Conservation (phyloP, 2,797 vertebrate genomes). For the Poeciliopsis gracilis region DNA sequence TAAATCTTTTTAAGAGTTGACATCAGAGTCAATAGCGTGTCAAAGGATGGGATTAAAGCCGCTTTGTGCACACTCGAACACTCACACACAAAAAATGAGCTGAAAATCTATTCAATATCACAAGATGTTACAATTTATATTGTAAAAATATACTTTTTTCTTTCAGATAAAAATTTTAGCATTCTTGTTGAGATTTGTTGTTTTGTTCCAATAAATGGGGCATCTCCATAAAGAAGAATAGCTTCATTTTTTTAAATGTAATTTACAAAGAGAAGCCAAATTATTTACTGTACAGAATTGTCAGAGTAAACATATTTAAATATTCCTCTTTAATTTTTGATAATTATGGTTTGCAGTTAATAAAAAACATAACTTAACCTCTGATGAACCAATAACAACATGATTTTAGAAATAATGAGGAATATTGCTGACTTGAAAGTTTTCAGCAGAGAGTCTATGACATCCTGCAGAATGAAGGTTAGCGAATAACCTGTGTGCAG, state of each 20-base stretch:
- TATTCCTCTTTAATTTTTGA: not conserved
- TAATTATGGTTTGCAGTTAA: not conserved
- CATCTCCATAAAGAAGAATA: not conserved
- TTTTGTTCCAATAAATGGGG: not conserved
- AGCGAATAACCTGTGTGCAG: not conserved
- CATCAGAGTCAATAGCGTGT: conserved; percentile 53
- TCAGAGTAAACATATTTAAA: not conserved
- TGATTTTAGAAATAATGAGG: not conserved
- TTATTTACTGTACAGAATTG: not conserved
- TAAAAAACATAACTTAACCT: not conserved
- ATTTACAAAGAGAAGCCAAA: not conserved
- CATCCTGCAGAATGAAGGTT: not conserved
- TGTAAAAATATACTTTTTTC: not conserved
- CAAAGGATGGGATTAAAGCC: conserved; percentile 30
- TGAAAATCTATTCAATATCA: conserved; percentile 1
- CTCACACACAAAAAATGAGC: not conserved
- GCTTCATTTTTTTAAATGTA: not conserved
- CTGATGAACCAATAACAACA: not conserved
- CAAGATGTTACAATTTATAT: not conserved
- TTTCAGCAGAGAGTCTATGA: not conserved
- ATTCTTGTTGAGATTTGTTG: not conserved
- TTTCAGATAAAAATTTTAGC: not conserved
- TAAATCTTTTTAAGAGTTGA: conserved; percentile 12
- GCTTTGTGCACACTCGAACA: conserved; percentile 27
- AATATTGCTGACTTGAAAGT: not conserved